Base-by-base conservation (phyloP, 2,888 invertebrate species). In the Drosophila rubida region DNA sequence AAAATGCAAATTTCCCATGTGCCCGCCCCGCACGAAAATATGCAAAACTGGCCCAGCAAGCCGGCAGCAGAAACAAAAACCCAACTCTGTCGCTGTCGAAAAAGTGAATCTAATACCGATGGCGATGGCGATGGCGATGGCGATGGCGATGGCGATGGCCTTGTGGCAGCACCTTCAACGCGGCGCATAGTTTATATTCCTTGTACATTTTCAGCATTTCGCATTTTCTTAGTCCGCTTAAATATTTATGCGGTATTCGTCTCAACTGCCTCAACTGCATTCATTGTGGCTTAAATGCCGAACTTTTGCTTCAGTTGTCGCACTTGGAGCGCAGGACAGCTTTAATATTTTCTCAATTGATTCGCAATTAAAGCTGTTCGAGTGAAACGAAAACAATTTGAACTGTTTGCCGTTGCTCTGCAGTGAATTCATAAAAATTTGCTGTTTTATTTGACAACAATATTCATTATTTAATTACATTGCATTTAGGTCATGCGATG, bases 1-100 rank as follows among this genome's bases (percentile, higher is more conserved):
- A 73, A 82, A 82, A 82, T 82, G 85, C 78, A 73, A 82, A 82
- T 82, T 80, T 78, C 73, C 61, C 60, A 45, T 58, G 41, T 50
- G 70, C 63, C 50, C 41, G 70, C 63, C 50, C 41, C 72, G 66
- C 78, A 63, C 77, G 79, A 79, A 85, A 80, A 75, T 73, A 82
- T 82, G 81, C 82, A 81, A 81, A 67, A 58, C 67, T 62, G 48
- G 44, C 27, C 61, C 25, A 66, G 11, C 5, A 48, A 44, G 22
- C 42, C 72, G 55, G 50, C 4, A 32, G 41, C 46, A 32, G 55
- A 46, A 14, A 55, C 37, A 23, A 19, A 25, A 69, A n/a, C 41
- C 41, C 35, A 25, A 39, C 27, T 49, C 27, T 23, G 27, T 16
- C 14, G 11, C 37, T n/a, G 22, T n/a, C 30, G 11, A 32, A 32